Conservation (phyloP, 92 coral and sea anemone genomes). For the Micromussa lordhowensis region DNA sequence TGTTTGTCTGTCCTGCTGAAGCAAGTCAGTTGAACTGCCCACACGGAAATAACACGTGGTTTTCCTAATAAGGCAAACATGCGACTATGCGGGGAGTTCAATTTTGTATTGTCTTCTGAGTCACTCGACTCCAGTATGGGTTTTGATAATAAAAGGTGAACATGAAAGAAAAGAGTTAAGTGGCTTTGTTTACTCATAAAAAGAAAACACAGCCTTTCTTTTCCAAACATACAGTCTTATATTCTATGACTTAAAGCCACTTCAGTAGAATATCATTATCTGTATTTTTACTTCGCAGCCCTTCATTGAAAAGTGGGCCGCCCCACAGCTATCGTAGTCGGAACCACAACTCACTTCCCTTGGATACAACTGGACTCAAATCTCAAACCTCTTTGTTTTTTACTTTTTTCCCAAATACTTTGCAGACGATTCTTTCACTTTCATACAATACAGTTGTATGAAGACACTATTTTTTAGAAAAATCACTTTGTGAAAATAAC, state of each 20-base stretch:
- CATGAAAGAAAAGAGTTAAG: neutral
- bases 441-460: neutral
- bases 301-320: too few species aligned
- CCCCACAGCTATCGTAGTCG: too few species aligned
- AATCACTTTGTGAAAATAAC: neutral
- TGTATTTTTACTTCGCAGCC: neutral
- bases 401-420: neutral
- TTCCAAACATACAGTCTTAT: neutral
- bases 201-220: neutral
- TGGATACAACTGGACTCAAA: neutral
- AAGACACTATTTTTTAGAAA: neutral
- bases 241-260: neutral
- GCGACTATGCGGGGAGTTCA: neutral
- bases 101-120: neutral
- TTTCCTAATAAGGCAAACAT: conserved; percentile 1
- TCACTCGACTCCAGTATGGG: neutral
- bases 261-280: neutral
- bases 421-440: neutral
- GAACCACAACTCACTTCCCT: neutral
- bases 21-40: neutral
- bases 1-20: neutral
- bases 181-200: neutral
- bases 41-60: conserved; percentile 3
- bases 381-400: too few species aligned
- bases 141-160: neutral